phyloP scores from a whole-genome alignment of 2,797 vertebrate species.

The Typhlichthys subterraneus region DNA sequence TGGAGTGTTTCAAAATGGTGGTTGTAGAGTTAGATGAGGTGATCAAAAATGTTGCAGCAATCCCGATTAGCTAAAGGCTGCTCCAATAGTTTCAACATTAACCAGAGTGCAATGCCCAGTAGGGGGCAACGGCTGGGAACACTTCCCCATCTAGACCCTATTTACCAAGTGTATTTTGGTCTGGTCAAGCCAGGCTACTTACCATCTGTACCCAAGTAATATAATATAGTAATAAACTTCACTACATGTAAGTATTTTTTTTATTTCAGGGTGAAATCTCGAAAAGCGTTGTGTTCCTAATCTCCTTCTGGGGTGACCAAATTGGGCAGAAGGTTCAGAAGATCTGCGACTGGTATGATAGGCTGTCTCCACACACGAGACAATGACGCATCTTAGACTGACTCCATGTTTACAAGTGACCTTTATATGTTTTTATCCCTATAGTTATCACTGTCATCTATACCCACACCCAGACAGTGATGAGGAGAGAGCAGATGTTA shows the following conservation, averaged over 20 bases:
- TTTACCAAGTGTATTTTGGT: too few species aligned
- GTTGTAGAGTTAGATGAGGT: too few species aligned
- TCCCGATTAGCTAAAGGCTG: too few species aligned
- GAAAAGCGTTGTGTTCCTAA: conserved; percentile 91
- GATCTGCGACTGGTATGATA: conserved; percentile 94
- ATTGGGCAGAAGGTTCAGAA: conserved; percentile 99
- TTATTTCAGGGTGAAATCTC: conserved; percentile 86
- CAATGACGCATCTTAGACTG: background rate
- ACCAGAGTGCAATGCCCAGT: too few species aligned
- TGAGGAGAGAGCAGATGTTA: conserved; percentile 86
- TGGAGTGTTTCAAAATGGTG: too few species aligned
- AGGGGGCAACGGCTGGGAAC: too few species aligned
- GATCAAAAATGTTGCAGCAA: too few species aligned
- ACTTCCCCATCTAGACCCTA: too few species aligned
- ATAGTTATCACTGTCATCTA: conserved; percentile 93
- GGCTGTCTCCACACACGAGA: background rate
- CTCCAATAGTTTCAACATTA: too few species aligned
- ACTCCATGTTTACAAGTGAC: background rate
- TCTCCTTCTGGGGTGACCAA: conserved; percentile 98
- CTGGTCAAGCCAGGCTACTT: too few species aligned
- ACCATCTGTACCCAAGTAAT: too few species aligned
- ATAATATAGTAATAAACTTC: background rate
- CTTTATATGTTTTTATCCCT: background rate
- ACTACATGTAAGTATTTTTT: conserved; percentile 20
- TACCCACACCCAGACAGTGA: conserved; percentile 91